Evolutionary conservation across 1,140 invertebrate species (phyloP), one percentile per base, ranked within the genome.

Genomic region (Cecropterus lyciades): DNA sequence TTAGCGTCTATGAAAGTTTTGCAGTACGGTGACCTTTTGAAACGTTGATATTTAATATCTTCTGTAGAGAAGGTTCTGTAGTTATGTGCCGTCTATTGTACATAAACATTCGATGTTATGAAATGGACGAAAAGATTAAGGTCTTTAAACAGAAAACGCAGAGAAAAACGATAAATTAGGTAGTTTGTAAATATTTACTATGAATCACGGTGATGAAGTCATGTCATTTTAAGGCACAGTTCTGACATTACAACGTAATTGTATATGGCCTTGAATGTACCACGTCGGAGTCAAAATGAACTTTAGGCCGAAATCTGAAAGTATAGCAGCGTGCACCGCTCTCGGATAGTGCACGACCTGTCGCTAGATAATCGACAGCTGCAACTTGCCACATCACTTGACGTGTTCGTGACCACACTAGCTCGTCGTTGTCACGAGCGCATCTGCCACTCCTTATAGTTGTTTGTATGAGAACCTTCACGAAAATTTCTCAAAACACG

Each of bases 301-400:
- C 53, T 56, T 43, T 43, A 53, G 45, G n/a, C 51, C 45, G 56
- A 20, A 16, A 20, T 59, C 51, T 46, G 60, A 65, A 65, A 69
- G 67, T 42, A 40, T 48, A 20, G 52, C 30, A 46, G 33, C 27
- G n/a, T 43, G 24, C 37, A 52, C 15, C 46, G 45, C 11, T n/a
- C 55, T 46, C 33, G 42, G 16, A 55, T 72, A 75, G 74, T 68
- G 70, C 78, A 82, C 77, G 76, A 79, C 79, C 69, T 72, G 65
- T 43, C 77, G 64, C 67, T 65, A 84, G 75, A 83, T 87, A 20
- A 20, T 79, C 51, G 64, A 59, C 65, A 49, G 71, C 82, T 83
- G 82, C 77, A 74, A 83, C 70, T 84, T 85, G 82, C 79, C 75
- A 85, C 81, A 85, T 78, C 76, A 75, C 80, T 85, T 82, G 77